These are phyloP conservation scores for Conus betulinus DNA, from an alignment of 1,140 invertebrate species.

Conservation along the genomic window DNA sequence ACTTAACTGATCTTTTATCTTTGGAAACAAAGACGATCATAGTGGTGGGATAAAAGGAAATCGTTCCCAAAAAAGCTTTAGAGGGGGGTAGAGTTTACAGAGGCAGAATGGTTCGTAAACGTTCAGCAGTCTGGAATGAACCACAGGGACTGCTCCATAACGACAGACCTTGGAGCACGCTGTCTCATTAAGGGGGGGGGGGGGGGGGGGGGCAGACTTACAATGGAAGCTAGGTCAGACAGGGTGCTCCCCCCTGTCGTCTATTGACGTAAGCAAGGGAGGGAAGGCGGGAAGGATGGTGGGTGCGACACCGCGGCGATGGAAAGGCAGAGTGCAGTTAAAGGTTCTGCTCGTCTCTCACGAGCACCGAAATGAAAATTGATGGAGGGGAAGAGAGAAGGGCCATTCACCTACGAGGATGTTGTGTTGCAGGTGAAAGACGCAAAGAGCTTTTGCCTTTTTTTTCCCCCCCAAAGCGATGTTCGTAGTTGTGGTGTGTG, in stretches of 20 bases:
- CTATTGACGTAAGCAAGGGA: background rate
- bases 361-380: background rate
- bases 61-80: too few relatives aligned
- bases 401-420: background rate
- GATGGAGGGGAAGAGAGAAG: background rate
- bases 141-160: too few relatives aligned
- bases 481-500: too few relatives aligned
- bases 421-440: background rate
- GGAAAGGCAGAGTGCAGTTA: background rate
- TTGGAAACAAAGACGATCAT: too few relatives aligned
- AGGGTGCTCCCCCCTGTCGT: background rate
- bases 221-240: background rate
- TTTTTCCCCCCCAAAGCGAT: too few relatives aligned
- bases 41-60: too few relatives aligned
- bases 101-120: too few relatives aligned
- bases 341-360: background rate
- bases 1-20: too few relatives aligned
- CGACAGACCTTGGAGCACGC: too few relatives aligned
- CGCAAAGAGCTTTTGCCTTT: too few relatives aligned
- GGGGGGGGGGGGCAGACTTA: background rate
- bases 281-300: background rate
- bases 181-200: background rate
- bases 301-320: background rate
- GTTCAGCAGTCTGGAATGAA: too few relatives aligned
- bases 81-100: too few relatives aligned